Percentiles rank a stretch among this genome's conserved stretches.
phyloP scores from a whole-genome alignment of 2,888 invertebrate species.

The Microplitis manilae region DNA sequence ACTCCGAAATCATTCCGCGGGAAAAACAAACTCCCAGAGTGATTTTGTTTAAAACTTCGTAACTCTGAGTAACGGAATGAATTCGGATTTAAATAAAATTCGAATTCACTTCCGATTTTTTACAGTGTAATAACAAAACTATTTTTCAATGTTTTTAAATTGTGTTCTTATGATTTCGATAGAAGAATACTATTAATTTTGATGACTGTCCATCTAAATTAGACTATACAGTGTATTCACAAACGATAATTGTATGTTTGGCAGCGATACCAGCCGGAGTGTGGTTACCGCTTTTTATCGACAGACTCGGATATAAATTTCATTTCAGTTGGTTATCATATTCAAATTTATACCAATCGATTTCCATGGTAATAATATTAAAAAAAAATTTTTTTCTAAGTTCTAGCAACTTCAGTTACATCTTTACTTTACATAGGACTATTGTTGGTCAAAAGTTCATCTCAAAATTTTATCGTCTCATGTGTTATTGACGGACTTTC shows the following conservation, averaged over 20 bases:
- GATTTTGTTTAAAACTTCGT: no score
- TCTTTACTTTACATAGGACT: constrained; percentile 82
- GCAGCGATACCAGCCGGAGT: constrained; percentile 85
- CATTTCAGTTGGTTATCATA: constrained; percentile 77
- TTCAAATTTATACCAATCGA: no score
- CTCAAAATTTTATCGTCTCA: constrained; percentile 82
- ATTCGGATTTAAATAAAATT: no score
- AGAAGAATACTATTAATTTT: constrained; percentile 10
- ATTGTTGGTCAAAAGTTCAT: constrained; percentile 81
- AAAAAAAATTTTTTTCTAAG: constrained; percentile 68
- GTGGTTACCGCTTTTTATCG: constrained; percentile 84
- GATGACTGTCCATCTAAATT: constrained; percentile 14
- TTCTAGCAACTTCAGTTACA: constrained; percentile 79
- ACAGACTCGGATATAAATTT: constrained; percentile 84
- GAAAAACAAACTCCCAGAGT: no score
- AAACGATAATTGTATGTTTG: constrained; percentile 83
- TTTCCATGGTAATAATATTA: no score
- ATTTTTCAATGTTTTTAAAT: not conserved
- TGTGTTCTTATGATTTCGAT: not conserved
- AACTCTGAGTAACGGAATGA: no score
- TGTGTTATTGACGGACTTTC: constrained; percentile 86
- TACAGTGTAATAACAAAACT: not conserved
- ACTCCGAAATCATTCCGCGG: no score
- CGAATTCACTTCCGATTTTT: not conserved
- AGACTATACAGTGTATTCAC: constrained; percentile 75